These are phyloP conservation scores for Antheraea assamensis DNA, from an alignment of 2,888 invertebrate species.

Conservation along the genomic window DNA sequence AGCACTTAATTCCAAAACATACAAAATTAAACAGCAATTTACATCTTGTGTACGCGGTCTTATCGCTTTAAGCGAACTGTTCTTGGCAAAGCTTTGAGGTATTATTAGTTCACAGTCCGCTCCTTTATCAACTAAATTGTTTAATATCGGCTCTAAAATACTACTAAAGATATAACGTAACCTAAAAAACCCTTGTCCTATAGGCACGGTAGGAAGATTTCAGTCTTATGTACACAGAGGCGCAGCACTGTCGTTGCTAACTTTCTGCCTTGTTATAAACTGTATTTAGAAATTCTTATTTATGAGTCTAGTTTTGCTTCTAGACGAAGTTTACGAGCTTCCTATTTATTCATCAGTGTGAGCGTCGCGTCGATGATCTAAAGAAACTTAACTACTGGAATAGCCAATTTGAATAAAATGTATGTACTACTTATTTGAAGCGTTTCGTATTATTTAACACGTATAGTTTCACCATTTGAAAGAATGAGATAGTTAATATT, in stretches of 20 bases:
- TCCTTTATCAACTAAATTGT: too few relatives aligned
- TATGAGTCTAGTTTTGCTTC: neutral
- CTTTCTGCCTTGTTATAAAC: neutral
- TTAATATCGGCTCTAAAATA: too few relatives aligned
- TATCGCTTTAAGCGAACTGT: too few relatives aligned
- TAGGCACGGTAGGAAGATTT: too few relatives aligned
- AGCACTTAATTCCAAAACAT: too few relatives aligned
- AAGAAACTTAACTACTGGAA: neutral
- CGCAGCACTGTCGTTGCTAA: neutral
- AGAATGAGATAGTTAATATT: neutral
- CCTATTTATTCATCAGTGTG: neutral
- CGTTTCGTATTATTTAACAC: neutral
- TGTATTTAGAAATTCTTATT: conserved; percentile 1
- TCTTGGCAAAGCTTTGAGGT: too few relatives aligned
- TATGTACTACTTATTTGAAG: neutral
- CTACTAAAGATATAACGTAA: too few relatives aligned
- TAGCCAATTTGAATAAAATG: neutral
- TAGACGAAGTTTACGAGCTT: conserved; percentile 8
- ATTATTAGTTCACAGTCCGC: too few relatives aligned
- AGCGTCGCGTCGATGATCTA: neutral
- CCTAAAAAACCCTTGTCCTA: too few relatives aligned
- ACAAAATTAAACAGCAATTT: too few relatives aligned
- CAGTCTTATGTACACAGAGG: too few relatives aligned
- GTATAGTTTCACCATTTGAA: neutral
- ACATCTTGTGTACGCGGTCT: too few relatives aligned